Evolutionary conservation across 1,140 invertebrate genomes (phyloP), one percentile per base, ranked within the genome.

Genomic region (Macrobrachium rosenbergii): DNA sequence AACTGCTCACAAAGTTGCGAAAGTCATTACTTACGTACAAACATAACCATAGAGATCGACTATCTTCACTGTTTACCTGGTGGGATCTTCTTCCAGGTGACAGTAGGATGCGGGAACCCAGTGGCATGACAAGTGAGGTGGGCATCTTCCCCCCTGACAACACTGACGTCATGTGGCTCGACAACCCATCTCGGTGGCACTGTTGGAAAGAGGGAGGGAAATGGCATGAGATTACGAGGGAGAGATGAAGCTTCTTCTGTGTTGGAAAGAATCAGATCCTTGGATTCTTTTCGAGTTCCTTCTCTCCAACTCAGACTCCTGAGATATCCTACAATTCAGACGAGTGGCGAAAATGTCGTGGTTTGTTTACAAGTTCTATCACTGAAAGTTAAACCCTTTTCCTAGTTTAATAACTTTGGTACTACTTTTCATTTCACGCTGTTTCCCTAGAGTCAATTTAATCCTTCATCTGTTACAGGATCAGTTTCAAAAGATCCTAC

Each of bases 121-220:
- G 91, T 90, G 5, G 92, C 91, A 76, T 91, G 90, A 83, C 93
- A 93, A 88, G 92, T 91, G 17, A 93, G 83, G 14, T 90, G 83
- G 0, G 92, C 91, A 23, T 90, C 90, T 10, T 91, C 86, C 28
- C 91, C 90, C 2, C 92, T 87, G 11, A 92, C 91, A 2, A 92
- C 92, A 88, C 91, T 91, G 10, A 91, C 91, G 77, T 93, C 91
- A 5, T 91, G 88, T 2, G 93, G 93, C 82, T 92, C 91, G 28
- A 91, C 90, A 0, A 92, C 90, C 93, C 93, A 93, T 0, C 91
- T 89, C 37, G 92, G 92, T 8, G 92, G 92, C 72, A 93, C 93
- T 93, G 88, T 19, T 62, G 82, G 64, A 59, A n/a, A 14, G 21
- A 8, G 19, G n/a, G 52, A 16, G 45, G 19, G 52, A 7, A n/a